phyloP scores from a whole-genome alignment of 2,113 vertebrate species.

The Eleginops maclovinus region DNA sequence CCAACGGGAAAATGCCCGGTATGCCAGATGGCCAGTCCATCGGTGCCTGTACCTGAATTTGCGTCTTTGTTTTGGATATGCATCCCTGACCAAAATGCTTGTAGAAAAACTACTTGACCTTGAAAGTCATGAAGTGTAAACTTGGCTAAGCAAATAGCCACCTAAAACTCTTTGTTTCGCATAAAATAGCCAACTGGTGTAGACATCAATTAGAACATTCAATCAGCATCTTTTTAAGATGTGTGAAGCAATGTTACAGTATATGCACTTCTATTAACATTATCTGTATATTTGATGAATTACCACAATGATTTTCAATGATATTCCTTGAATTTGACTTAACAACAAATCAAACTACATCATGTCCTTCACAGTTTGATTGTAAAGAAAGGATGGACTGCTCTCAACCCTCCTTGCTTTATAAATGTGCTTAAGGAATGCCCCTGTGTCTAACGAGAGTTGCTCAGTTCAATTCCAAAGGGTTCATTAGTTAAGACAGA shows the following conservation, averaged over 20 bases:
- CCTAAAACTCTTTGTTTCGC: conserved; percentile 7
- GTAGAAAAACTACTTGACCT: too few relatives aligned
- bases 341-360: neutral
- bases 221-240: conserved; percentile 6
- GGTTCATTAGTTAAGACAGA: conserved; percentile 52
- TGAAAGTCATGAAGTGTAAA: too few relatives aligned
- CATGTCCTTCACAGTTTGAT: conserved; percentile 10
- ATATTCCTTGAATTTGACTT: neutral
- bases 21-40: too few relatives aligned
- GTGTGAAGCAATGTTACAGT: conserved; percentile 4
- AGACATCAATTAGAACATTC: neutral
- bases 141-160: conserved; percentile 9
- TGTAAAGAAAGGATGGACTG: neutral
- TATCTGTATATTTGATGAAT: neutral
- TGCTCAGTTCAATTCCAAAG: conserved; percentile 28
- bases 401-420: conserved; percentile 23
- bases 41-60: too few relatives aligned
- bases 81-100: too few relatives aligned
- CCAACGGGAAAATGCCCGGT: too few relatives aligned
- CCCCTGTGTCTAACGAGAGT: conserved; percentile 12
- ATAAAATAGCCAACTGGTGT: conserved; percentile 2
- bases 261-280: neutral
- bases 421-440: conserved; percentile 33
- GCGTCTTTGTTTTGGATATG: too few relatives aligned
- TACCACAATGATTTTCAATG: too few relatives aligned